Evolutionary conservation across 2,113 vertebrate species (phyloP).

Genomic region (Jaculus jaculus): DNA sequence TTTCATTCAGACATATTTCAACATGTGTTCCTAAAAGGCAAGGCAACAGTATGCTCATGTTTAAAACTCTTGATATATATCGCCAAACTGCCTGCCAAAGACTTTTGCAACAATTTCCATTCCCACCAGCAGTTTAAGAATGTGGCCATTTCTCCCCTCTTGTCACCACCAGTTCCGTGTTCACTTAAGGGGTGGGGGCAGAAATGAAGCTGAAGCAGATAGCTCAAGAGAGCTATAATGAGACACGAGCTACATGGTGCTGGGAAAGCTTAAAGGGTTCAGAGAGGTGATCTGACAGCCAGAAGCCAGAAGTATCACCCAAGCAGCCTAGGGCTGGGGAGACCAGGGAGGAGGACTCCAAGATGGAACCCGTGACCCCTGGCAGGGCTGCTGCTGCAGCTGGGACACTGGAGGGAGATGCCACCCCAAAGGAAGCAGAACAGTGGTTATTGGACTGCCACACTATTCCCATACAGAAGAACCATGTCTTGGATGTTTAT

Average conservation of each 20-base stretch:
- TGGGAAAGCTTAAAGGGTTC: not conserved
- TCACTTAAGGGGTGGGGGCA: not conserved
- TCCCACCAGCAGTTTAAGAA: not conserved
- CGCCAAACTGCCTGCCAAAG: not conserved
- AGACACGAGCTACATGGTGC: not conserved
- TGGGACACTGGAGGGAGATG: not conserved
- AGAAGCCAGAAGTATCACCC: not conserved
- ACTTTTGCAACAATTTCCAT: not conserved
- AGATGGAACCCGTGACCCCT: too few species aligned
- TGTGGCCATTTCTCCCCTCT: not conserved
- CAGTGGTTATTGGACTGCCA: not conserved
- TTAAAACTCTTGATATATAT: not conserved
- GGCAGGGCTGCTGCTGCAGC: too few species aligned
- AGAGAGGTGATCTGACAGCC: not conserved
- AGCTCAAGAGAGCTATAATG: not conserved
- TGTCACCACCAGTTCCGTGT: not conserved
- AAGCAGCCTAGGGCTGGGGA: not conserved
- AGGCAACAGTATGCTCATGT: not conserved
- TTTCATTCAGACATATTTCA: conserved; percentile 13
- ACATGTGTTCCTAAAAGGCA: not conserved
- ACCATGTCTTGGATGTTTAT: not conserved
- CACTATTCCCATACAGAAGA: not conserved
- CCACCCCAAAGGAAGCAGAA: not conserved
- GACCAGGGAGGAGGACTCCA: not conserved
- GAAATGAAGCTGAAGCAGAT: not conserved